phyloP scores from a whole-genome alignment of 2,888 invertebrate species.

The Abscondita cerata region DNA sequence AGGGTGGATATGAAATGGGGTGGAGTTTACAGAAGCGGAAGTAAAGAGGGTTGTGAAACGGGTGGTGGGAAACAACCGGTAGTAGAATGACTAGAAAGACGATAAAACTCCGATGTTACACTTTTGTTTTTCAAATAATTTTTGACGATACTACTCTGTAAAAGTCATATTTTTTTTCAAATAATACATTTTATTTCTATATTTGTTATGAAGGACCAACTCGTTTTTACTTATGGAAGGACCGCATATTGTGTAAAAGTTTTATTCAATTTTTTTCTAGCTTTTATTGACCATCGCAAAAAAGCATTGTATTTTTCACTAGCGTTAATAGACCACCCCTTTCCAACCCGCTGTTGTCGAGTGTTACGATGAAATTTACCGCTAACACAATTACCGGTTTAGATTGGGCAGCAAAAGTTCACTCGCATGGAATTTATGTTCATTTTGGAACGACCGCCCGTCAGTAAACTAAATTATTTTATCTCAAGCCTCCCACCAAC shows the following conservation, averaged over 20 bases:
- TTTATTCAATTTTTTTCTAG: constrained; percentile 27
- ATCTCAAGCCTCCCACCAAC: constrained; percentile 27
- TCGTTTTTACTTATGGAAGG: not conserved
- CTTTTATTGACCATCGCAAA: constrained; percentile 24
- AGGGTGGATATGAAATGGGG: constrained; percentile 60
- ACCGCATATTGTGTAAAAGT: constrained; percentile 23
- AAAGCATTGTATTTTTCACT: constrained; percentile 29
- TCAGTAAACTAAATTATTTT: constrained; percentile 50
- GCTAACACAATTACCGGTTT: constrained; percentile 58
- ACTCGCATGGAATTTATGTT: constrained; percentile 57
- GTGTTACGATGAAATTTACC: constrained; percentile 55
- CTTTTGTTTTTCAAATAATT: constrained; percentile 49
- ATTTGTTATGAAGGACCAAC: not conserved
- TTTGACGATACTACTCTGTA: constrained; percentile 39
- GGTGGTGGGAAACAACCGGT: constrained; percentile 51
- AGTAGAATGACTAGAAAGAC: constrained; percentile 35
- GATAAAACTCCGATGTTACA: constrained; percentile 45
- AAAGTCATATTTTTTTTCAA: constrained; percentile 31
- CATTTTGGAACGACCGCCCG: constrained; percentile 52
- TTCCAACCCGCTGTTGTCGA: constrained; percentile 48
- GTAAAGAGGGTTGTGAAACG: constrained; percentile 62
- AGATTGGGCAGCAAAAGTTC: constrained; percentile 55
- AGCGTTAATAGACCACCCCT: constrained; percentile 37
- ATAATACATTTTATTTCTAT: constrained; percentile 20
- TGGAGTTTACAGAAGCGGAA: constrained; percentile 67